Evolutionary conservation across 2,797 vertebrate genomes (phyloP).

Genomic region (Natrix natrix): DNA sequence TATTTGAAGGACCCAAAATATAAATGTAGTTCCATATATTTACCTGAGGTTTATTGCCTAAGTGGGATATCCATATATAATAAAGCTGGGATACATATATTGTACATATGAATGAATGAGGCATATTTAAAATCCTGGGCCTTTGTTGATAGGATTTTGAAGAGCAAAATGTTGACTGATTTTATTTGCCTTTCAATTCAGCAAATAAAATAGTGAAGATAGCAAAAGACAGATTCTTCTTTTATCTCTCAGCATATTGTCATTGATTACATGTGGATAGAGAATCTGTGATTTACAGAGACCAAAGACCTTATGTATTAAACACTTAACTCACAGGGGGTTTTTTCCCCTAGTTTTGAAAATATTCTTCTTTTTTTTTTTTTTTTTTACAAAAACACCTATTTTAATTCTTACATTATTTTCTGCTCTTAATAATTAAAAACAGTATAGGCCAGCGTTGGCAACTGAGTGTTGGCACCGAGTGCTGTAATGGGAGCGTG

Average conservation of each 20-base stretch:
- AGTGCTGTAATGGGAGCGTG: too few relatives aligned
- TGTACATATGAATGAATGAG: neutral
- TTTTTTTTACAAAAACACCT: neutral
- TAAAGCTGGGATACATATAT: too few relatives aligned
- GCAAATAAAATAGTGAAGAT: neutral
- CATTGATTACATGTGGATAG: neutral
- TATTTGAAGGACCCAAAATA: neutral
- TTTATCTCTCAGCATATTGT: neutral
- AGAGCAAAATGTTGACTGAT: neutral
- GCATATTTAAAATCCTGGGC: neutral
- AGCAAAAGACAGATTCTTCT: neutral
- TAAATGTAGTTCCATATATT: neutral
- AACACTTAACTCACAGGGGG: neutral
- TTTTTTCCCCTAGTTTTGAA: neutral
- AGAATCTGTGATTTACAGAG: neutral
- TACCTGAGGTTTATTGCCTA: neutral
- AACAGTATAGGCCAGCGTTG: constrained; percentile 15
- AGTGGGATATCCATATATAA: neutral
- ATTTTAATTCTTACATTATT: constrained; percentile 5
- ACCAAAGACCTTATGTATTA: neutral
- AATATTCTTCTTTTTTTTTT: neutral
- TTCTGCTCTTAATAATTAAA: constrained; percentile 24
- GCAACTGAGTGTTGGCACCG: too few relatives aligned
- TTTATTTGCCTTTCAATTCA: neutral
- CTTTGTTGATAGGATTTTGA: neutral